A percentile compares a stretch with the other conserved stretches of the same genome.
phyloP scores from a whole-genome alignment of 2,888 invertebrate genomes.

The Phortica magna region DNA sequence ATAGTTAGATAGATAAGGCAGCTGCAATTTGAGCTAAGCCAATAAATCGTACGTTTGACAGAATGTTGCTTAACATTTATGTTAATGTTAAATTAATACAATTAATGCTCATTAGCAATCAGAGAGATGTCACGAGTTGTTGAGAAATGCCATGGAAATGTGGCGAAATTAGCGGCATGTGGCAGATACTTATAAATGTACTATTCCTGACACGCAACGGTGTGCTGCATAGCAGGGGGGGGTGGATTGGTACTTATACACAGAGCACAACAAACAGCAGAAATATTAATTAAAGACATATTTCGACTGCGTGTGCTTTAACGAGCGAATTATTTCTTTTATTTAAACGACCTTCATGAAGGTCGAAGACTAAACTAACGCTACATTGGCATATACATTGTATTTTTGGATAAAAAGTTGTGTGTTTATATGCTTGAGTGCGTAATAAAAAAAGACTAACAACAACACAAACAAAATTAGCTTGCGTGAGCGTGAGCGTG shows the following conservation, averaged over 20 bases:
- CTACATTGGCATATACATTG: constrained; percentile 20
- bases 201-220: too few species aligned
- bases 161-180: background rate
- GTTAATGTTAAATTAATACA: too few species aligned
- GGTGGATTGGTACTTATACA: too few species aligned
- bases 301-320: constrained; percentile 59
- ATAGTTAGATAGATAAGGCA: background rate
- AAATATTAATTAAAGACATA: background rate
- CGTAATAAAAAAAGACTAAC: background rate
- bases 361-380: constrained; percentile 57
- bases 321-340: constrained; percentile 40
- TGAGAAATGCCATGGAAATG: background rate
- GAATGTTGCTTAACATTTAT: background rate
- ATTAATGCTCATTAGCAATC: background rate
- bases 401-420: constrained; percentile 28
- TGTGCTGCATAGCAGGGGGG: constrained; percentile 38
- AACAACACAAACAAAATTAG: background rate
- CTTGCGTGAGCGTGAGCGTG: background rate
- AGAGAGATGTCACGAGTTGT: background rate
- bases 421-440: background rate
- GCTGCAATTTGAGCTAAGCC: background rate
- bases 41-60: background rate
- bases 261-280: too few species aligned
- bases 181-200: constrained; percentile 32
- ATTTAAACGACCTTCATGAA: constrained; percentile 72